Conservation (phyloP, 2,888 invertebrate species). For the Aporophyla nigra region DNA sequence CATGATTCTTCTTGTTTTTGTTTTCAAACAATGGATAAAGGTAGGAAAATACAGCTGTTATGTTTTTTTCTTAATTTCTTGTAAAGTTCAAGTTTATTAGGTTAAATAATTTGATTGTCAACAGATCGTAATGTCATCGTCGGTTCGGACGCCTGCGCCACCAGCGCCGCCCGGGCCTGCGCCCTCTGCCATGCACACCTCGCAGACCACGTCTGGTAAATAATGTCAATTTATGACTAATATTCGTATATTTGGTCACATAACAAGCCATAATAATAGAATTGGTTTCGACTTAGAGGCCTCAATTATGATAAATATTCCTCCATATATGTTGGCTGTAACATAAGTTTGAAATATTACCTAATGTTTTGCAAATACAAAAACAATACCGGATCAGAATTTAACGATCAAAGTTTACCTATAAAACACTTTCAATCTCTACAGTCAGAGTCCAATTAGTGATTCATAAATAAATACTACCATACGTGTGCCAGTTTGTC, state of each 20-base stretch:
- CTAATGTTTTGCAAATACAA: background rate
- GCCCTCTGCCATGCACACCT: slow-evolving; percentile 85
- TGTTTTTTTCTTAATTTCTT: slow-evolving; percentile 1
- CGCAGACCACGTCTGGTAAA: slow-evolving; percentile 85
- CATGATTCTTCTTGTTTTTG: background rate
- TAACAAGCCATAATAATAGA: too few species aligned
- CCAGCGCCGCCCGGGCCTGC: slow-evolving; percentile 79
- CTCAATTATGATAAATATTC: background rate
- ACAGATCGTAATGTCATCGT: slow-evolving; percentile 89
- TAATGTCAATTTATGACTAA: background rate
- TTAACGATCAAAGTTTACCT: slow-evolving; percentile 13
- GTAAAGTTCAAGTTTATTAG: background rate
- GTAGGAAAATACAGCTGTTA: background rate
- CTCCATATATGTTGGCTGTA: background rate
- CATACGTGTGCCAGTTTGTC: slow-evolving; percentile 1
- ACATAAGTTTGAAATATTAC: background rate
- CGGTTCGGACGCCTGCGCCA: slow-evolving; percentile 86
- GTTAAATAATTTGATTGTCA: slow-evolving; percentile 38
- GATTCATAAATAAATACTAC: slow-evolving; percentile 35
- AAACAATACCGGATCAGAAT: background rate
- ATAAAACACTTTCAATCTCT: slow-evolving; percentile 8
- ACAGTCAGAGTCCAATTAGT: slow-evolving; percentile 19
- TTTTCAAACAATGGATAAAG: background rate
- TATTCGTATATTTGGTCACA: background rate
- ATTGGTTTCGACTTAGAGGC: background rate